These are phyloP conservation scores for Limnodromus scolopaceus DNA, from an alignment of 2,797 vertebrate species.

Conservation along the genomic window DNA sequence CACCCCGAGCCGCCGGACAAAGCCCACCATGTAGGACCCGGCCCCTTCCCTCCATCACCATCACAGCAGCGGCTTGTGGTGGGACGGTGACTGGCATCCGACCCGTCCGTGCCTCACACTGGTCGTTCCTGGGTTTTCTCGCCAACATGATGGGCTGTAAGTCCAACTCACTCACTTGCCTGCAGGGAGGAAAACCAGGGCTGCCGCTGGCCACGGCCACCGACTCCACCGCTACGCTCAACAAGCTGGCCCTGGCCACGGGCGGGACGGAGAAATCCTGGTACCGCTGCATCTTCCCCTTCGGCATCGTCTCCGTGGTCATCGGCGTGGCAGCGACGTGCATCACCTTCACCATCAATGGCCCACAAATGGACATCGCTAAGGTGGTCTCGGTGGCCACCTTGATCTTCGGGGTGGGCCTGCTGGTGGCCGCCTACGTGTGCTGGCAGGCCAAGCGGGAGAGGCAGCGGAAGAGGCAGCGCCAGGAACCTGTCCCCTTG, in stretches of 20 bases:
- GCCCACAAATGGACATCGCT: slow-evolving; percentile 86
- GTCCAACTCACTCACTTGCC: slow-evolving; percentile 78
- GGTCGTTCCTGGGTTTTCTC: background rate
- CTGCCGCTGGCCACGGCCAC: slow-evolving; percentile 76
- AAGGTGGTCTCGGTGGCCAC: slow-evolving; percentile 89
- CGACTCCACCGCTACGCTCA: slow-evolving; percentile 85
- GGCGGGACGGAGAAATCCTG: slow-evolving; percentile 72
- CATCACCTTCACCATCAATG: slow-evolving; percentile 90
- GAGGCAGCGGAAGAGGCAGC: slow-evolving; percentile 63
- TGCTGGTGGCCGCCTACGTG: slow-evolving; percentile 71
- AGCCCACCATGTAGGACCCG: background rate
- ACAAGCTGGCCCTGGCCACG: slow-evolving; percentile 91
- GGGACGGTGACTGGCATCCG: fast-evolving
- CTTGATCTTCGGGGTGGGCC: slow-evolving; percentile 68
- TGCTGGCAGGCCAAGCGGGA: slow-evolving; percentile 74
- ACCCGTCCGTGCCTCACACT: fast-evolving
- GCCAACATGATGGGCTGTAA: slow-evolving; percentile 86
- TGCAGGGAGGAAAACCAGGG: slow-evolving; percentile 76
- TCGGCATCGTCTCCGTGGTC: slow-evolving; percentile 91
- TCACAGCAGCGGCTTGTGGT: background rate
- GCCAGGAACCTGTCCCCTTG: slow-evolving; percentile 52
- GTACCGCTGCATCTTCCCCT: slow-evolving; percentile 74
- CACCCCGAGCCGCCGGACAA: background rate
- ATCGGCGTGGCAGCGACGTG: slow-evolving; percentile 89
- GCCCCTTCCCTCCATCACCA: fast-evolving